phyloP scores from a whole-genome alignment of 2,888 invertebrate genomes.

The Parnassius glacialis region DNA sequence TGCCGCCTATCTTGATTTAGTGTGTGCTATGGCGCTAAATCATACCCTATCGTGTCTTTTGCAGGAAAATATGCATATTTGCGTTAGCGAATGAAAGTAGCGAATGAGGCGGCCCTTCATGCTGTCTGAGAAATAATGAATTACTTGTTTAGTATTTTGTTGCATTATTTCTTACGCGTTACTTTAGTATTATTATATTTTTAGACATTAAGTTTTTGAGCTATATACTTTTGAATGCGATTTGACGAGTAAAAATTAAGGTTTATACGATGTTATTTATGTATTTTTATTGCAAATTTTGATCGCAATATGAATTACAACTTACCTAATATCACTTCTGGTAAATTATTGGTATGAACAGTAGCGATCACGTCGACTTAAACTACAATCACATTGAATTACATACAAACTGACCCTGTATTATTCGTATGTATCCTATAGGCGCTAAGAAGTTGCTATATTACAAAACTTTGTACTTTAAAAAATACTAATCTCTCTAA shows the following conservation, averaged over 20 bases:
- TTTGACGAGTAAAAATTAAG: background rate
- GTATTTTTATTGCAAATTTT: background rate
- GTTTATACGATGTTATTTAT: background rate
- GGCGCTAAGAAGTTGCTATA: conserved; percentile 54
- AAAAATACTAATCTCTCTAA: conserved; percentile 67
- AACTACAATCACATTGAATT: conserved; percentile 81
- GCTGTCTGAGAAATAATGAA: conserved; percentile 13
- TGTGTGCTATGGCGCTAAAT: conserved; percentile 64
- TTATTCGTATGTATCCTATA: conserved; percentile 58
- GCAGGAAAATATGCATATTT: conserved; percentile 32
- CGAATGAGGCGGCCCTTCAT: conserved; percentile 11
- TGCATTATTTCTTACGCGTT: no score
- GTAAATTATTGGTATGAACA: conserved; percentile 52
- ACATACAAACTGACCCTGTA: conserved; percentile 81
- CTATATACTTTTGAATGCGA: background rate
- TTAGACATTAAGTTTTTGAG: conserved; percentile 4
- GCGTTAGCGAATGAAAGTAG: conserved; percentile 20
- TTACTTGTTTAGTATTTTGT: conserved; percentile 16
- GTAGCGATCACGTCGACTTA: conserved; percentile 68
- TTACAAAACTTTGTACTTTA: conserved; percentile 77
- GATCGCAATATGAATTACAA: conserved; percentile 28
- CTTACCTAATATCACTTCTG: conserved; percentile 71
- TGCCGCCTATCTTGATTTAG: conserved; percentile 73
- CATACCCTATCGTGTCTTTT: conserved; percentile 45
- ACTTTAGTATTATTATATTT: background rate